phyloP scores from a whole-genome alignment of 2,888 invertebrate genomes.

The Alsophila aescularia region DNA sequence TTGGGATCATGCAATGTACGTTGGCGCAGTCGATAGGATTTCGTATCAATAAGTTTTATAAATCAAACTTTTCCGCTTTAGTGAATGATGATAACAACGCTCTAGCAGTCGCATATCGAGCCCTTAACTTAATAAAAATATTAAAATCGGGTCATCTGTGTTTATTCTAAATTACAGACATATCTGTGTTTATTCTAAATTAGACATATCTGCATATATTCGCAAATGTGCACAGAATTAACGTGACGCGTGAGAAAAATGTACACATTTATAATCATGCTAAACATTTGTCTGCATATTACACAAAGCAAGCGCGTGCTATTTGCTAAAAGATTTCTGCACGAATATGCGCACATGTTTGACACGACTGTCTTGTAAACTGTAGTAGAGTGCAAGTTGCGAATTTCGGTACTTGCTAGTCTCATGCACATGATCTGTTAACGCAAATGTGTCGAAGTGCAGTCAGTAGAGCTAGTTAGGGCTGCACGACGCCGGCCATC shows the following conservation, averaged over 20 bases:
- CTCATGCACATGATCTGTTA: slow-evolving; percentile 12
- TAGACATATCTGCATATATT: not conserved
- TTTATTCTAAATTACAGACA: too few species aligned
- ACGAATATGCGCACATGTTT: slow-evolving; percentile 13
- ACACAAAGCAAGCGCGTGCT: not conserved
- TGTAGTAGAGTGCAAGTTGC: slow-evolving; percentile 2
- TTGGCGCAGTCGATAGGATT: slow-evolving; percentile 13
- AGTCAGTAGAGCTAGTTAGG: slow-evolving; percentile 29
- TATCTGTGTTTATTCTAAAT: not conserved
- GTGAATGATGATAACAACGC: not conserved
- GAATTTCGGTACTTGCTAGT: slow-evolving; percentile 15
- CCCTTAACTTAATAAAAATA: not conserved
- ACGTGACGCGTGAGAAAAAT: not conserved
- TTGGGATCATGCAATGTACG: not conserved
- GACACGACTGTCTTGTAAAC: slow-evolving; percentile 15
- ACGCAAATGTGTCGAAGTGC: slow-evolving; percentile 12
- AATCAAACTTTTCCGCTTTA: not conserved
- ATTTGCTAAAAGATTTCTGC: not conserved
- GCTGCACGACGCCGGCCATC: slow-evolving; percentile 15
- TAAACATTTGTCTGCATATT: not conserved
- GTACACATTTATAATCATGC: not conserved
- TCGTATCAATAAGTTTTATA: not conserved
- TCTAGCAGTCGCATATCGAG: too few species aligned
- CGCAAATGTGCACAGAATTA: not conserved
- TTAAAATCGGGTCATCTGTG: not conserved